phyloP scores from a whole-genome alignment of 2,888 invertebrate genomes.

The Lamellibrachia columna region DNA sequence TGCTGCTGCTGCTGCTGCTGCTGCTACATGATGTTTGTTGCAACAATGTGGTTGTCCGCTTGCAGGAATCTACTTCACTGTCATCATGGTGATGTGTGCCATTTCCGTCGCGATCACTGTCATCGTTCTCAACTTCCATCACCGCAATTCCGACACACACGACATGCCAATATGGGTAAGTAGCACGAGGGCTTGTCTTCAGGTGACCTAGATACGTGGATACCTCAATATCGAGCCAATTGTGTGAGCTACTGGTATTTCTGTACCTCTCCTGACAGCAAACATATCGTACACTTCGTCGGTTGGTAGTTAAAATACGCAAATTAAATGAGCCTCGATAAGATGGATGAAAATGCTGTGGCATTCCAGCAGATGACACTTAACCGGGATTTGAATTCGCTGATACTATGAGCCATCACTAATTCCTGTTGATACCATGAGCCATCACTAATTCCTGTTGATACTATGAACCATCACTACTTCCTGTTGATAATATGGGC shows the following conservation, averaged over 20 bases:
- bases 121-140: constrained; percentile 95
- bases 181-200: constrained; percentile 25
- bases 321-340: too few species aligned
- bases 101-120: constrained; percentile 96
- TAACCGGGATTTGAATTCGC: too few species aligned
- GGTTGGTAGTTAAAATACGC: too few species aligned
- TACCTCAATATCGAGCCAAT: background rate
- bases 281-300: too few species aligned
- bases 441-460: too few species aligned
- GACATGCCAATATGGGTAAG: constrained; percentile 69
- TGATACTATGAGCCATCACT: too few species aligned
- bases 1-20: background rate
- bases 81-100: constrained; percentile 99
- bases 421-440: too few species aligned
- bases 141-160: constrained; percentile 93
- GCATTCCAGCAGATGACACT: too few species aligned
- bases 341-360: too few species aligned
- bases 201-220: background rate
- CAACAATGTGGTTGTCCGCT: background rate
- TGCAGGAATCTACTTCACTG: constrained; percentile 95
- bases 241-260: background rate
- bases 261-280: too few species aligned
- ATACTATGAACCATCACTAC: too few species aligned
- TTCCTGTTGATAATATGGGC: too few species aligned
- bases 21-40: background rate